Conservation (phyloP, 2,797 vertebrate species). For the Rhinophrynus dorsalis region DNA sequence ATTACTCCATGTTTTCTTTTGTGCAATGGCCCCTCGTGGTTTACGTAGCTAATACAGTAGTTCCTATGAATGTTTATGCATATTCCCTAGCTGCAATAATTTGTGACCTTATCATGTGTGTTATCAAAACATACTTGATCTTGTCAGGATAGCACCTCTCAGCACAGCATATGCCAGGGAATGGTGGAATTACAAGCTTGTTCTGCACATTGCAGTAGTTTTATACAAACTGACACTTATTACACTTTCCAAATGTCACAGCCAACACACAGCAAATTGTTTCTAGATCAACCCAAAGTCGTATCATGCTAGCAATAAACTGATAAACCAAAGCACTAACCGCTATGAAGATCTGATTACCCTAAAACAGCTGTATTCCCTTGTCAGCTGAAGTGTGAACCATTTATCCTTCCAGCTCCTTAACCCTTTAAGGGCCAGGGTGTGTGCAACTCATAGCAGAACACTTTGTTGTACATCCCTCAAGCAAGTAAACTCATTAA, state of each 20-base stretch:
- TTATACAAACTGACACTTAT: constrained; percentile 49
- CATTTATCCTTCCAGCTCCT: constrained; percentile 1
- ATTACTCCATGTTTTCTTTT: too few species aligned
- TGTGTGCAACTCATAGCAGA: too few species aligned
- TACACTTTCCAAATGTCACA: constrained; percentile 53
- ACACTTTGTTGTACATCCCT: too few species aligned
- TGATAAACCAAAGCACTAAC: constrained; percentile 25
- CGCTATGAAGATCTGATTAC: constrained; percentile 32
- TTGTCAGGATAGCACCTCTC: constrained; percentile 31
- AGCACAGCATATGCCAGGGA: constrained; percentile 40
- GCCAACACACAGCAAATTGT: constrained; percentile 42
- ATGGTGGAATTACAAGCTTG: constrained; percentile 55
- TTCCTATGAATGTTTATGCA: constrained; percentile 48
- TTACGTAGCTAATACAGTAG: too few species aligned
- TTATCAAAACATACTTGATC: constrained; percentile 63
- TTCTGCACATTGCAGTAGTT: constrained; percentile 39
- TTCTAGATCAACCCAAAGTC: constrained; percentile 45
- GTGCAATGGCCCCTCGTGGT: too few species aligned
- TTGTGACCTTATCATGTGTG: constrained; percentile 56
- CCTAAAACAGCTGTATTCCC: constrained; percentile 5
- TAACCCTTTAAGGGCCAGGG: not conserved
- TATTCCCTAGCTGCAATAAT: constrained; percentile 54
- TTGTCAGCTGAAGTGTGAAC: not conserved
- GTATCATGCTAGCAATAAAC: constrained; percentile 40
- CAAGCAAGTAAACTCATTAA: too few species aligned